Evolutionary conservation across 2,797 vertebrate genomes (phyloP).

Genomic region (Cephalopachus bancanus): DNA sequence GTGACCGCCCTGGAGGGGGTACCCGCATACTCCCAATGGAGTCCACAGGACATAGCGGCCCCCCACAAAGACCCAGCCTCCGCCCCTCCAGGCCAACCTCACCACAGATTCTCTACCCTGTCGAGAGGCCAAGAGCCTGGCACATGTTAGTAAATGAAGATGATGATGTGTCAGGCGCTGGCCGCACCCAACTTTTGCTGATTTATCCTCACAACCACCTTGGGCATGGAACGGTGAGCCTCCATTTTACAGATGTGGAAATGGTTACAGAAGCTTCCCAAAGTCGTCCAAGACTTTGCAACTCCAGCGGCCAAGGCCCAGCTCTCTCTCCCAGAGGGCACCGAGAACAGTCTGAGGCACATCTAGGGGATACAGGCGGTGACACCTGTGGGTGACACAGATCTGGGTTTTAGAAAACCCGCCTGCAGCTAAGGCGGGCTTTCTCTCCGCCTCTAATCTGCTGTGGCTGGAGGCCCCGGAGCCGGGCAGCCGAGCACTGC

Average conservation of each 20-base stretch:
- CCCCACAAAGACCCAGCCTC: neutral
- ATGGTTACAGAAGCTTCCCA: neutral
- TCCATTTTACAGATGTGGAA: neutral
- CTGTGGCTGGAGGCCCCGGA: accelerated
- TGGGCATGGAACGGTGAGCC: neutral
- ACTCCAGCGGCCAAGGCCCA: neutral
- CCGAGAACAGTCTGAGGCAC: neutral
- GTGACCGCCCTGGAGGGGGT: neutral
- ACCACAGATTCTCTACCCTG: neutral
- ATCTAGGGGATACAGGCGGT: neutral
- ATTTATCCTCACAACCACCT: neutral
- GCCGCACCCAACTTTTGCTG: neutral
- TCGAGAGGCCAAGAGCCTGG: accelerated
- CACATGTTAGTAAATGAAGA: neutral
- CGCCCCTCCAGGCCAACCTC: accelerated
- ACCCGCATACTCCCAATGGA: neutral
- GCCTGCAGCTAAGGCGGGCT: neutral
- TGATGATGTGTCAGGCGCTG: neutral
- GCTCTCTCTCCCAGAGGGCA: neutral
- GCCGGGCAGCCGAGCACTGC: slow-evolving; percentile 73
- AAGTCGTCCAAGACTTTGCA: neutral
- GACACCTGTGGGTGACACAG: neutral
- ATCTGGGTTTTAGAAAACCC: neutral
- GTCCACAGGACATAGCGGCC: neutral
- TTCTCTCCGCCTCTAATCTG: neutral